Conservation (phyloP, 2,797 vertebrate species). For the Oreochromis grahami region DNA sequence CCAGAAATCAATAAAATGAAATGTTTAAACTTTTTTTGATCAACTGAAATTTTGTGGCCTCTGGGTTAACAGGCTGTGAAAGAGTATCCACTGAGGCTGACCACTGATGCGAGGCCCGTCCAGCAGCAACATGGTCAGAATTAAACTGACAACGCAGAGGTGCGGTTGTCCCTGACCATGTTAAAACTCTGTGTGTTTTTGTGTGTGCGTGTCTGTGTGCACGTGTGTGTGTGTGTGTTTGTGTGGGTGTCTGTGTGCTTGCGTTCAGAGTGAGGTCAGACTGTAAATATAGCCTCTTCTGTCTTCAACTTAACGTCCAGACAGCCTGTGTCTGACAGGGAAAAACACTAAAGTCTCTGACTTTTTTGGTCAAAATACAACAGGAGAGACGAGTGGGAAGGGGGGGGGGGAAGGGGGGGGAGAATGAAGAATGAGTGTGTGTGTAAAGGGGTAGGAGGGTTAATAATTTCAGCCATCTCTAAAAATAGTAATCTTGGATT, state of each 20-base stretch:
- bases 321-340: constrained; percentile 75
- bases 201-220: background rate
- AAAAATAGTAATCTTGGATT: constrained; percentile 65
- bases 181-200: background rate
- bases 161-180: constrained; percentile 20
- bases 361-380: constrained; percentile 75
- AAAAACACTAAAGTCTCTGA: constrained; percentile 63
- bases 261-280: constrained; percentile 55
- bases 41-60: constrained; percentile 7
- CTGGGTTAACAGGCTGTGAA: background rate
- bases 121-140: constrained; percentile 24
- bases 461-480: constrained; percentile 72
- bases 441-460: constrained; percentile 9
- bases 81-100: constrained; percentile 25
- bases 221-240: background rate
- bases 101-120: background rate
- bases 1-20: background rate
- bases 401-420: background rate
- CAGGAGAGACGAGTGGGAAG: background rate
- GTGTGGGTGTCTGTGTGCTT: background rate
- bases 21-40: background rate
- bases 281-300: constrained; percentile 64
- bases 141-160: constrained; percentile 16
- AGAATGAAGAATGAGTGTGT: background rate
- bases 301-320: constrained; percentile 57